Evolutionary conservation across 1,140 invertebrate species (phyloP).

Genomic region (silkworm (Bombyx mori)): DNA sequence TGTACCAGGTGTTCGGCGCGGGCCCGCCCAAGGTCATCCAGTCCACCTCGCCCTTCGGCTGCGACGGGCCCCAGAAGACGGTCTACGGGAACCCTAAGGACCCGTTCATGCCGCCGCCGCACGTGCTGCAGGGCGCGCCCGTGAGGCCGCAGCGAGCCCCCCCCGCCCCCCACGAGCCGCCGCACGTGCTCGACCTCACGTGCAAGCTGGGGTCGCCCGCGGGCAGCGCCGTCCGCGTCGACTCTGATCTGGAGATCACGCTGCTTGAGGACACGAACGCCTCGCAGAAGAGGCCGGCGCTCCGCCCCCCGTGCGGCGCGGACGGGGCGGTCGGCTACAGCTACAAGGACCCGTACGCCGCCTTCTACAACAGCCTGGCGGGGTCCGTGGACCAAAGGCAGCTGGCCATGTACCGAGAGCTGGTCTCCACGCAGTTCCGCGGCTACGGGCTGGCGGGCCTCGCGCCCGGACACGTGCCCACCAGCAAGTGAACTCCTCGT

Average conservation of each 20-base stretch:
- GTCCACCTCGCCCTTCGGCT: slow-evolving; percentile 75
- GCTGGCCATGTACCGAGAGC: slow-evolving; percentile 43
- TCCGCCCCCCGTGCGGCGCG: slow-evolving; percentile 33
- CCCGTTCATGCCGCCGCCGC: slow-evolving; percentile 68
- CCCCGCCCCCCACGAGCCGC: slow-evolving; percentile 31
- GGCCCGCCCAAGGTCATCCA: slow-evolving; percentile 75
- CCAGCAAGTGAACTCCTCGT: slow-evolving; percentile 38
- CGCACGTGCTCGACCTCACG: slow-evolving; percentile 43
- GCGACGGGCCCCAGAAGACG: slow-evolving; percentile 73
- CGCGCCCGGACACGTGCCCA: slow-evolving; percentile 40
- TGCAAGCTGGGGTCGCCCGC: background rate
- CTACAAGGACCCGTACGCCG: slow-evolving; percentile 59
- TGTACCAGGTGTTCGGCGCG: background rate
- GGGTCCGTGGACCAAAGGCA: slow-evolving; percentile 49
- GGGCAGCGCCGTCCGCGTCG: slow-evolving; percentile 30
- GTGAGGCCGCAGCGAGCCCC: slow-evolving; percentile 32
- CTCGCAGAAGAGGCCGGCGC: slow-evolving; percentile 33
- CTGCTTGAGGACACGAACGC: slow-evolving; percentile 65
- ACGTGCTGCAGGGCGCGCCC: slow-evolving; percentile 48
- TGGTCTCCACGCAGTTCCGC: slow-evolving; percentile 42
- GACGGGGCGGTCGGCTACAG: slow-evolving; percentile 31
- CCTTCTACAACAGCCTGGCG: slow-evolving; percentile 46
- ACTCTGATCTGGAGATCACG: slow-evolving; percentile 75
- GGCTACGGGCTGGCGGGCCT: slow-evolving; percentile 30
- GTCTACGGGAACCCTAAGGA: slow-evolving; percentile 82